Conservation (phyloP, 1,140 invertebrate genomes). For the Schlechtendalia chinensis region DNA sequence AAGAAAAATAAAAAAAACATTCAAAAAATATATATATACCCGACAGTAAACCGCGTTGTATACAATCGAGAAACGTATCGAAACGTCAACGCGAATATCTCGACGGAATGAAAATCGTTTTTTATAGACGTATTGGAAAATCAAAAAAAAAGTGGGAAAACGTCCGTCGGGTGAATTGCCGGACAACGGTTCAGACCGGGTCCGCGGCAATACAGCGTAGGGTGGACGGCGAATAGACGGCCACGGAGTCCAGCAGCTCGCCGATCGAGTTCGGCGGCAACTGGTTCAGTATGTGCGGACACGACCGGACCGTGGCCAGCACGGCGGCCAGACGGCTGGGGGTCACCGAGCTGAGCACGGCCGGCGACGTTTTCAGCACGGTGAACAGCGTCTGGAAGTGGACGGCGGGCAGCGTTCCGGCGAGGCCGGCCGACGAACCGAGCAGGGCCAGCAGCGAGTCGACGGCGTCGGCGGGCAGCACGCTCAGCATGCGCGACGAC, state of each 20-base stretch:
- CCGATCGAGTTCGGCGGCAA: not conserved
- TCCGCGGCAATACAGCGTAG: not conserved
- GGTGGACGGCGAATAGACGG: not conserved
- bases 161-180: no score
- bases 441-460: not conserved
- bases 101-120: no score
- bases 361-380: not conserved
- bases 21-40: no score
- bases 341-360: not conserved
- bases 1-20: no score
- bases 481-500: not conserved
- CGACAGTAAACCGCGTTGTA: no score
- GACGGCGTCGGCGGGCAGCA: not conserved
- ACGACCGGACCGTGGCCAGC: not conserved
- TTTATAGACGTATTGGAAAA: no score
- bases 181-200: no score
- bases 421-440: not conserved
- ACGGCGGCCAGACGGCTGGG: not conserved
- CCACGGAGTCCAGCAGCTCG: not conserved
- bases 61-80: no score
- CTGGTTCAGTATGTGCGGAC: not conserved
- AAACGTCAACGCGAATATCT: no score
- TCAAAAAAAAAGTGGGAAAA: no score
- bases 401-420: fast-evolving
- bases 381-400: not conserved